Evolutionary conservation across 2,888 invertebrate species (phyloP).

Genomic region (Diabrotica balteata): DNA sequence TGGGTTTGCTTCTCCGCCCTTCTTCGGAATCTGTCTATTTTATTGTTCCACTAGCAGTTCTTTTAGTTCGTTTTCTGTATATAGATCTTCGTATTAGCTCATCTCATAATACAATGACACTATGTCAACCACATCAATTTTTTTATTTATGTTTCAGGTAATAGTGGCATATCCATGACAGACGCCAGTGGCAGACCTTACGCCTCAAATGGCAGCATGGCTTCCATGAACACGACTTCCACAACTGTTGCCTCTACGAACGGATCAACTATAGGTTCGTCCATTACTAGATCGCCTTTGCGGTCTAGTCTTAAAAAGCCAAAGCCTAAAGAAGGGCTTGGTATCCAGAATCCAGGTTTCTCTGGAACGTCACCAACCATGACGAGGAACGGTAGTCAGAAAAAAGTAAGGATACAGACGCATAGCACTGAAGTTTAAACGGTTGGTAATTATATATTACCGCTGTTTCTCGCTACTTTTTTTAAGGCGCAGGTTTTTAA

Average conservation of each 20-base stretch:
- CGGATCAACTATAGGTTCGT: slow-evolving; percentile 63
- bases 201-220: slow-evolving; percentile 69
- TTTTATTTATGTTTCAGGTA: slow-evolving; percentile 29
- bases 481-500: no score
- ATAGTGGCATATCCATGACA: slow-evolving; percentile 76
- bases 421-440: slow-evolving; percentile 87
- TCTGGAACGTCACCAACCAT: slow-evolving; percentile 85
- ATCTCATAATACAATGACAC: no score
- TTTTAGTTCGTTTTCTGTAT: no score
- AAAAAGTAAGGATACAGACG: slow-evolving; percentile 90
- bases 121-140: no score
- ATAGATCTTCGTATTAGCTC: no score
- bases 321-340: slow-evolving; percentile 67
- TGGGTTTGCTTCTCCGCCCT: no score
- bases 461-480: no score
- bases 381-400: slow-evolving; percentile 84
- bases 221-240: slow-evolving; percentile 76
- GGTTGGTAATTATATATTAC: neutral
- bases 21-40: no score
- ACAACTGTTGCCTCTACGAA: slow-evolving; percentile 68
- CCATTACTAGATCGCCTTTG: slow-evolving; percentile 67
- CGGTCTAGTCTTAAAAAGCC: slow-evolving; percentile 84
- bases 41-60: no score
- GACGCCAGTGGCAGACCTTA: slow-evolving; percentile 88
- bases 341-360: slow-evolving; percentile 87